Evolutionary conservation across 1,140 invertebrate species (phyloP).

Genomic region (Medauroidea extradentata): DNA sequence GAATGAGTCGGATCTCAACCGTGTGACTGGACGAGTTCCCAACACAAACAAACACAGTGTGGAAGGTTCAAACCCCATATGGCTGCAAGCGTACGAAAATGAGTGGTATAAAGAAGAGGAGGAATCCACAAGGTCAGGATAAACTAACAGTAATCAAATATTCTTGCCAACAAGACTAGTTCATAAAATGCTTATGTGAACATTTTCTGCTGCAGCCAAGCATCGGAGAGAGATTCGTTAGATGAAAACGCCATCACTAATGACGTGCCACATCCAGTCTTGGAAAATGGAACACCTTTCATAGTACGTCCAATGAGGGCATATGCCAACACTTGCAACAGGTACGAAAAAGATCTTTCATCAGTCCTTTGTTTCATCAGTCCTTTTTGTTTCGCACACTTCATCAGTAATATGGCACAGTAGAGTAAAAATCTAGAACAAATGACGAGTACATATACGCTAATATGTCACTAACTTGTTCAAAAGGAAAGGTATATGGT

Average conservation of each 20-base stretch:
- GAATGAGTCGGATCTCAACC: conserved; percentile 67
- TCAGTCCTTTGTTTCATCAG: too few species aligned
- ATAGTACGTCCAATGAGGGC: neutral
- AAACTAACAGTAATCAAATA: too few species aligned
- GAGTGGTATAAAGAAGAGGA: conserved; percentile 90
- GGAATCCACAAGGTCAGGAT: too few species aligned
- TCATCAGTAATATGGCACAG: too few species aligned
- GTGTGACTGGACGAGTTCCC: conserved; percentile 62
- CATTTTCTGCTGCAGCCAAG: conserved; percentile 51
- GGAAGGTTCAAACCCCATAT: conserved; percentile 92
- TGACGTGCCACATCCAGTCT: conserved; percentile 44
- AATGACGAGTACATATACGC: too few species aligned
- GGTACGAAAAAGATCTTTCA: conserved; percentile 19
- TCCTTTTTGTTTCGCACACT: too few species aligned
- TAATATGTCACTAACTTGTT: too few species aligned
- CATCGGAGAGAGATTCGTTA: conserved; percentile 76
- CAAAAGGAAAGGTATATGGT: too few species aligned
- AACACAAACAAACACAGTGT: conserved; percentile 93
- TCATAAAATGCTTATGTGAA: neutral
- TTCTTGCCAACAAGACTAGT: neutral
- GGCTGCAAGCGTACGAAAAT: conserved; percentile 91
- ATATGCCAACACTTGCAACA: conserved; percentile 37
- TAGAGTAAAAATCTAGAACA: too few species aligned
- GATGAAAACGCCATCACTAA: conserved; percentile 79
- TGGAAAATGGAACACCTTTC: neutral